A percentile compares a stretch with the other conserved stretches of the same genome.
phyloP scores from a whole-genome alignment of 2,888 invertebrate species.

The Auanema freiburgensis region DNA sequence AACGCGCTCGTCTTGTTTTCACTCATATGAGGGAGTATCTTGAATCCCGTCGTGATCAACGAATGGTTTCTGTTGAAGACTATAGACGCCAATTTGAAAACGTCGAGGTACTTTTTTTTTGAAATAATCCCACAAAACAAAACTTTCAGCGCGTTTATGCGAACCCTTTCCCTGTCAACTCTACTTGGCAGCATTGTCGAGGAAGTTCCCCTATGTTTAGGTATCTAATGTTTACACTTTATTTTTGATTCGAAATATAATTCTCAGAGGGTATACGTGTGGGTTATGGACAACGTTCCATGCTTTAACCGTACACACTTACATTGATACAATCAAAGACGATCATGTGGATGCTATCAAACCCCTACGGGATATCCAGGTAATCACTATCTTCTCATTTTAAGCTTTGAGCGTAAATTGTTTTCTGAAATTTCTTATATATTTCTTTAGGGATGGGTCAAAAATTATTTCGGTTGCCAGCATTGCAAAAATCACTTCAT shows the following conservation, averaged over 20 bases:
- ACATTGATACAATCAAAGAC: slow-evolving; percentile 64
- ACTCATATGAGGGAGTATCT: slow-evolving; percentile 55
- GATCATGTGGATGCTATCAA: slow-evolving; percentile 53
- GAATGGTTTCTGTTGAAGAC: slow-evolving; percentile 47
- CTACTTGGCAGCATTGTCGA: slow-evolving; percentile 62
- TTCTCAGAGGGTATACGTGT: slow-evolving; percentile 72
- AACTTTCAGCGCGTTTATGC: slow-evolving; percentile 52
- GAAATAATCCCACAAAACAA: background rate
- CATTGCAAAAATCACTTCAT: slow-evolving; percentile 88
- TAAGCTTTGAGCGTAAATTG: background rate
- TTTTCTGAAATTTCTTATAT: background rate
- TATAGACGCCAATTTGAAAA: slow-evolving; percentile 59
- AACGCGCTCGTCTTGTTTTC: slow-evolving; percentile 58
- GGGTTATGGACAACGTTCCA: slow-evolving; percentile 96
- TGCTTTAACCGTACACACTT: slow-evolving; percentile 81
- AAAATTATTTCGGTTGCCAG: slow-evolving; percentile 81
- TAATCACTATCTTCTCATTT: background rate
- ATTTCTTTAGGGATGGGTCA: slow-evolving; percentile 41
- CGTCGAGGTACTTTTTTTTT: slow-evolving; percentile 43
- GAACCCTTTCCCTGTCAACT: slow-evolving; percentile 59
- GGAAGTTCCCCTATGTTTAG: slow-evolving; percentile 68
- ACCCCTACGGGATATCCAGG: slow-evolving; percentile 58
- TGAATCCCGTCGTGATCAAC: slow-evolving; percentile 42
- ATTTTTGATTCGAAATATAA: background rate
- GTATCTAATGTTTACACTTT: background rate